phyloP scores from a whole-genome alignment of 2,113 vertebrate species.

The Osmerus mordax region DNA sequence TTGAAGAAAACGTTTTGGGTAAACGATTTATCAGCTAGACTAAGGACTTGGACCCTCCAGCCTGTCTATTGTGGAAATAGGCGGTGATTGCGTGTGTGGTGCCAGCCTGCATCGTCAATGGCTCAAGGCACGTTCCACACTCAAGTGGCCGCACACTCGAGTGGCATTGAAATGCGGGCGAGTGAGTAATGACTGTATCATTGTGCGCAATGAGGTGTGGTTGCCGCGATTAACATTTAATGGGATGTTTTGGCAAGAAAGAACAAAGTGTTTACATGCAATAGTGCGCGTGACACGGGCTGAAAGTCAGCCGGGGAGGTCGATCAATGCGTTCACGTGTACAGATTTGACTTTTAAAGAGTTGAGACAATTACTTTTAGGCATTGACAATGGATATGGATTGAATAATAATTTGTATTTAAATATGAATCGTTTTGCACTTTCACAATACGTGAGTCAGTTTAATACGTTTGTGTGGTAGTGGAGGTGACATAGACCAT shows the following conservation, averaged over 20 bases:
- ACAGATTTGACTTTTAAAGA: neutral
- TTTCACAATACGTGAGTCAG: constrained; percentile 16
- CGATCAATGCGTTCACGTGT: no score
- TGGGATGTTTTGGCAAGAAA: constrained; percentile 38
- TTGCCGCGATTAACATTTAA: constrained; percentile 49
- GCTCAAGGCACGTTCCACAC: constrained; percentile 13
- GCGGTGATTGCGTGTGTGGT: neutral
- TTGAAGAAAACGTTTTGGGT: constrained; percentile 39
- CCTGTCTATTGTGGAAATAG: neutral
- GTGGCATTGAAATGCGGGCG: constrained; percentile 11
- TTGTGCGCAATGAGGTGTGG: constrained; percentile 43
- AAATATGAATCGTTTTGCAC: neutral
- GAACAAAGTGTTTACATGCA: constrained; percentile 33
- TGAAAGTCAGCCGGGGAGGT: no score
- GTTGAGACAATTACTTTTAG: neutral
- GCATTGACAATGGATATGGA: no score
- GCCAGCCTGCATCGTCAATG: constrained; percentile 2
- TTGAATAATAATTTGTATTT: no score
- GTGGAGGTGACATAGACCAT: constrained; percentile 17
- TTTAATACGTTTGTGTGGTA: constrained; percentile 22
- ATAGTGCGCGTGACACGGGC: no score
- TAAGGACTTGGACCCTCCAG: constrained; percentile 49
- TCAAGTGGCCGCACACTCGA: constrained; percentile 9
- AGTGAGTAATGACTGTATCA: constrained; percentile 33
- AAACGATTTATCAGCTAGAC: constrained; percentile 50